These are phyloP conservation scores for Frankliniella intonsa DNA, from an alignment of 2,888 invertebrate species.

Conservation along the genomic window DNA sequence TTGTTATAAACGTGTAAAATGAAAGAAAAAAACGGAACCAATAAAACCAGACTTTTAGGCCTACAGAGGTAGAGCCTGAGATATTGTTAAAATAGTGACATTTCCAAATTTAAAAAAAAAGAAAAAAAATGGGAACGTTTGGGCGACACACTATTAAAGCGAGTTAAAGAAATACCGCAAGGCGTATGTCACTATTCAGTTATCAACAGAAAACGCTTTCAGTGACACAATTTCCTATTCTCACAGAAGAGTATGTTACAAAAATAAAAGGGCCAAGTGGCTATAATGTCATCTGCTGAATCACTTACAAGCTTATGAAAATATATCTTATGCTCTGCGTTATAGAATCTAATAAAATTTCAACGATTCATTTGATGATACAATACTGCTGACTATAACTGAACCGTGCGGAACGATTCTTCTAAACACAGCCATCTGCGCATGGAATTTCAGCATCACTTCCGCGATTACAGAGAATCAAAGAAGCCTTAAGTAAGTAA, in stretches of 20 bases:
- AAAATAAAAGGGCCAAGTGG: constrained; percentile 11
- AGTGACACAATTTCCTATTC: not conserved
- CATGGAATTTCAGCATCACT: not conserved
- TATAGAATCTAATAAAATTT: not conserved
- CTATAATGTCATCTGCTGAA: not conserved
- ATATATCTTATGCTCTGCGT: not conserved
- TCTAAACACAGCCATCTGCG: constrained; percentile 7
- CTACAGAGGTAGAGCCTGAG: not conserved
- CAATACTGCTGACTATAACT: not conserved
- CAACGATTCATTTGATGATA: not conserved
- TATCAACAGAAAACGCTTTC: not conserved
- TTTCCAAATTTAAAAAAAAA: no score
- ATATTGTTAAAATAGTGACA: not conserved
- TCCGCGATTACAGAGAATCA: not conserved
- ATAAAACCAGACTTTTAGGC: not conserved
- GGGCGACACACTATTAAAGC: not conserved
- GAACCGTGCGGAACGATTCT: not conserved
- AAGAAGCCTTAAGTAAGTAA: no score
- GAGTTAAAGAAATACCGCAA: not conserved
- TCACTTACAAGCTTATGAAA: constrained; percentile 1
- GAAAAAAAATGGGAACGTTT: no score
- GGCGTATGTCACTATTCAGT: not conserved
- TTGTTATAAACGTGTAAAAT: no score
- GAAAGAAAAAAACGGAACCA: no score
- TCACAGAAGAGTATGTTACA: not conserved